phyloP scores from a whole-genome alignment of 2,797 vertebrate genomes.

The Neosalanx taihuensis region DNA sequence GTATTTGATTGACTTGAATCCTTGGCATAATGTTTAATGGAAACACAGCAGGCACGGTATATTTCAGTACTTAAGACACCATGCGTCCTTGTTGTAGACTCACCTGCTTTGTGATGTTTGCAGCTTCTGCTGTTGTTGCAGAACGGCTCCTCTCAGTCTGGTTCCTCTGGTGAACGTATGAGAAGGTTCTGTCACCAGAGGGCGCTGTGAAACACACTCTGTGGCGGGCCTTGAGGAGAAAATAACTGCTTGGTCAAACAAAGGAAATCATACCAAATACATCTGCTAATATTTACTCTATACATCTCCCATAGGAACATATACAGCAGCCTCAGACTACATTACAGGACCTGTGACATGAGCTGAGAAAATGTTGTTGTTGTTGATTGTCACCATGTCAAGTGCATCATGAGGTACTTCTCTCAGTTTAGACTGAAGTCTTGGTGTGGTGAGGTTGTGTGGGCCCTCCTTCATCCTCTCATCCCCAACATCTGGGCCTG shows the following conservation, averaged over 20 bases:
- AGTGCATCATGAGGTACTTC: constrained; percentile 2
- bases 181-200: constrained; percentile 61
- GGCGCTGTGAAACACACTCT: constrained; percentile 63
- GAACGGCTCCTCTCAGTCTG: neutral
- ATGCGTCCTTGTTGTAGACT: neutral
- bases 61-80: neutral
- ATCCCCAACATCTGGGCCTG: constrained; percentile 4
- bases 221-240: constrained; percentile 33
- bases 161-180: constrained; percentile 51
- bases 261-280: too few species aligned
- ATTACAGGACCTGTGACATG: neutral
- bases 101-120: neutral
- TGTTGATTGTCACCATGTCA: neutral
- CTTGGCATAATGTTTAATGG: too few species aligned
- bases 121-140: neutral
- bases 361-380: neutral
- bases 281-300: neutral
- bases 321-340: too few species aligned
- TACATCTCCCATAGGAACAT: neutral
- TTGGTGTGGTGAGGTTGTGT: neutral
- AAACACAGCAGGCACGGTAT: neutral
- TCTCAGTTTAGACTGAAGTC: constrained; percentile 16
- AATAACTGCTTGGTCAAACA: neutral
- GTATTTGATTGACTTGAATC: too few species aligned
- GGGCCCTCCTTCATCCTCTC: neutral